Conservation (phyloP, 2,888 invertebrate species). For the Unio delphinus region DNA sequence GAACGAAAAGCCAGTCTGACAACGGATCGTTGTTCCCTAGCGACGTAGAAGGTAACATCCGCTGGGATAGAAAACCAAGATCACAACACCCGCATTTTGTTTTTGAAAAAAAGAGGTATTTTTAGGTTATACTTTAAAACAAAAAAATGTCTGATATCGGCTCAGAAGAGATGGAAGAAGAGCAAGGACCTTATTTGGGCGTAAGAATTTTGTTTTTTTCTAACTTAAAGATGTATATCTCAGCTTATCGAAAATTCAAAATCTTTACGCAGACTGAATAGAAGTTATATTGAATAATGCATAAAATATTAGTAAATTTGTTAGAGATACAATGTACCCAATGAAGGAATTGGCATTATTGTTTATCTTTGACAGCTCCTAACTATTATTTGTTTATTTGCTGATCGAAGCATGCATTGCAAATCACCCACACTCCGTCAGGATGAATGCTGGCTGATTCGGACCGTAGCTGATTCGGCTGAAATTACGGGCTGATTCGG, state of each 20-base stretch:
- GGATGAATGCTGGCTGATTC: too few species aligned
- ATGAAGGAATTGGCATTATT: too few species aligned
- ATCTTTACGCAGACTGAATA: too few species aligned
- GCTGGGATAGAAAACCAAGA: constrained; percentile 1
- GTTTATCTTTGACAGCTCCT: too few species aligned
- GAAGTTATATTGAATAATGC: too few species aligned
- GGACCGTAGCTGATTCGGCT: too few species aligned
- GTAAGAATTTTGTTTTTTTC: constrained; percentile 49
- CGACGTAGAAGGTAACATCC: constrained; percentile 29
- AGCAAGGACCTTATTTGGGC: constrained; percentile 67
- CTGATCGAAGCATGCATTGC: too few species aligned
- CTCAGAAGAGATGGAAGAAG: constrained; percentile 69
- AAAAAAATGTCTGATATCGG: constrained; percentile 68
- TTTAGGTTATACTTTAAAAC: constrained; percentile 15
- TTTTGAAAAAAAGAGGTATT: not conserved
- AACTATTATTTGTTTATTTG: too few species aligned
- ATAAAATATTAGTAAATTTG: too few species aligned
- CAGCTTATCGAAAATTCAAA: not conserved
- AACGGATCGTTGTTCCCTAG: constrained; percentile 16
- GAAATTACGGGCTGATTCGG: too few species aligned
- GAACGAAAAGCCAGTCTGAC: constrained; percentile 6
- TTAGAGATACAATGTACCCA: too few species aligned
- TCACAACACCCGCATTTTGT: not conserved
- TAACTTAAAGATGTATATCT: not conserved
- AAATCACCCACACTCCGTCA: too few species aligned